Evolutionary conservation across 2,888 invertebrate genomes (phyloP).

Genomic region (Nymphalis urticae): DNA sequence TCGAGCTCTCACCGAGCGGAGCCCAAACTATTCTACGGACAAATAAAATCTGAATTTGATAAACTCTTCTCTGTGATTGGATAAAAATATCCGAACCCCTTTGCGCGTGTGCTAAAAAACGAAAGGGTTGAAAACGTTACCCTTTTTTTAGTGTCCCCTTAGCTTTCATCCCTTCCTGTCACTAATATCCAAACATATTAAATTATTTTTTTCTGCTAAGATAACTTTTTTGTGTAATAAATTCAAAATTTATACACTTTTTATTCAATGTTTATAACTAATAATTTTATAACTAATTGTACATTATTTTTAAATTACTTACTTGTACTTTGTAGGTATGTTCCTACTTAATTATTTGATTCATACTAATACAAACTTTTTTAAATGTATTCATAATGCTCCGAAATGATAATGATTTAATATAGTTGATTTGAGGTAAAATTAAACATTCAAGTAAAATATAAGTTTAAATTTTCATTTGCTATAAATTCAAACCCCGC

Average conservation of each 20-base stretch:
- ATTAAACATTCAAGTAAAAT: neutral
- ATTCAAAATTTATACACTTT: neutral
- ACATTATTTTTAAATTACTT: too few relatives aligned
- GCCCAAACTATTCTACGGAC: conserved; percentile 52
- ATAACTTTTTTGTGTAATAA: neutral
- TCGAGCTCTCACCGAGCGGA: conserved; percentile 52
- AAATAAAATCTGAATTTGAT: conserved; percentile 67
- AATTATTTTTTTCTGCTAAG: neutral
- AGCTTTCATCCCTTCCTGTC: conserved; percentile 53
- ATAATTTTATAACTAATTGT: too few relatives aligned
- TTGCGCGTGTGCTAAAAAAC: conserved; percentile 80
- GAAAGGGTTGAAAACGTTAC: conserved; percentile 75
- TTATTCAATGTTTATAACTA: neutral
- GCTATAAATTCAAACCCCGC: neutral
- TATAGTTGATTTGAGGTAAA: neutral
- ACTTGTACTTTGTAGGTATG: too few relatives aligned
- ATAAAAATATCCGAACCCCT: conserved; percentile 64
- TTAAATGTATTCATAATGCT: too few relatives aligned
- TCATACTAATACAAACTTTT: too few relatives aligned
- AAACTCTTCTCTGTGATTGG: conserved; percentile 70
- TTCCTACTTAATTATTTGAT: too few relatives aligned
- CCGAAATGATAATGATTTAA: neutral
- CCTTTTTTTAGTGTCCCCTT: conserved; percentile 67
- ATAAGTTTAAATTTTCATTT: neutral
- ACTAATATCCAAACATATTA: neutral